phyloP scores from a whole-genome alignment of 2,888 invertebrate genomes.

The Eupithecia abbreviata region DNA sequence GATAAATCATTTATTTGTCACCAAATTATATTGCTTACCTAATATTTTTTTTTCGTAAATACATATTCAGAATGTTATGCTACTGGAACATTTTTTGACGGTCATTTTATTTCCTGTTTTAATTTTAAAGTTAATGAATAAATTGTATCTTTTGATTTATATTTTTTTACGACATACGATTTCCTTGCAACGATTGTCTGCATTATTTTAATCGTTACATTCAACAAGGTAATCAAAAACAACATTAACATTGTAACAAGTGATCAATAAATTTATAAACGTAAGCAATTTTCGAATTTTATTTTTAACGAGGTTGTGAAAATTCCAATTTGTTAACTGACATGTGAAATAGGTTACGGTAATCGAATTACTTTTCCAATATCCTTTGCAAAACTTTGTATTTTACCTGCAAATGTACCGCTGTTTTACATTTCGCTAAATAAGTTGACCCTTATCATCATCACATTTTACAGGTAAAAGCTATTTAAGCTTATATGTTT shows the following conservation, averaged over 20 bases:
- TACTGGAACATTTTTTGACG: background rate
- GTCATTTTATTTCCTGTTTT: background rate
- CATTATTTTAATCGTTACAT: background rate
- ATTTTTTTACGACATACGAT: background rate
- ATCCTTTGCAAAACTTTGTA: constrained; percentile 8
- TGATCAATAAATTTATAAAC: background rate
- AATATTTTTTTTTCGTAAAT: background rate
- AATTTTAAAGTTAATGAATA: background rate
- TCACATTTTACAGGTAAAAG: background rate
- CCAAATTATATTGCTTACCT: too few species aligned
- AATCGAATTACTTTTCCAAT: constrained; percentile 13
- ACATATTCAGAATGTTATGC: background rate
- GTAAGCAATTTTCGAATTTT: background rate
- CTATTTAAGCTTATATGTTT: background rate
- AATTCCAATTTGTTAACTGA: constrained; percentile 19
- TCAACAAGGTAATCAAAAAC: background rate
- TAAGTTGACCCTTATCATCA: background rate
- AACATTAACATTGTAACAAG: background rate
- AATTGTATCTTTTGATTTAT: background rate
- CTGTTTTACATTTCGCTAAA: background rate
- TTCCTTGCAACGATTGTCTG: background rate
- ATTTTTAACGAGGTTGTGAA: constrained; percentile 8
- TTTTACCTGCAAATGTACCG: background rate
- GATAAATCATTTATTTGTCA: too few species aligned
- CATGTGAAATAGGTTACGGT: constrained; percentile 14